phyloP scores from a whole-genome alignment of 1,140 invertebrate genomes.

The Megalopta genalis region DNA sequence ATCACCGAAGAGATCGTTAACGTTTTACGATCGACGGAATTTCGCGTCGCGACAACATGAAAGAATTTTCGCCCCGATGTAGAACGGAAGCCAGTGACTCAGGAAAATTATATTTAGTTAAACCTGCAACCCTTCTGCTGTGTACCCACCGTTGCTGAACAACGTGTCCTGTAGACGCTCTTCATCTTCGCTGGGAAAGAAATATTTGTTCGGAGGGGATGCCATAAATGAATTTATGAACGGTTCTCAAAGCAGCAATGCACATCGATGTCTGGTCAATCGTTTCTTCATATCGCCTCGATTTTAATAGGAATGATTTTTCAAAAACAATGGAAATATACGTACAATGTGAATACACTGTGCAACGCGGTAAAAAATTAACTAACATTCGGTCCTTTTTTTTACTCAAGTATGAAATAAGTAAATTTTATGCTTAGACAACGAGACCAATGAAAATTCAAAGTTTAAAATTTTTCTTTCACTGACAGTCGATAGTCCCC shows the following conservation, averaged over 20 bases:
- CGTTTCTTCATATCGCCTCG: neutral
- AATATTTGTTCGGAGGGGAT: conserved; percentile 53
- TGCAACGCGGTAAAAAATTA: no score
- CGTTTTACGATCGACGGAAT: neutral
- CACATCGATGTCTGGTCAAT: neutral
- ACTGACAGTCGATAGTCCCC: neutral
- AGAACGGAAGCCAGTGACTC: neutral
- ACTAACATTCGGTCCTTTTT: no score
- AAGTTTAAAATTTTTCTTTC: no score
- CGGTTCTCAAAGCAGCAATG: conserved; percentile 15
- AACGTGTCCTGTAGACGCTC: conserved; percentile 45
- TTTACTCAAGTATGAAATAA: no score
- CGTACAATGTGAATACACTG: no score
- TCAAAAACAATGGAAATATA: no score
- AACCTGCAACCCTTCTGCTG: neutral
- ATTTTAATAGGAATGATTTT: no score
- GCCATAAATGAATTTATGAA: conserved; percentile 52
- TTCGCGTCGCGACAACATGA: neutral
- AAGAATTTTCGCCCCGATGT: neutral
- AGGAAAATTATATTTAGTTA: neutral
- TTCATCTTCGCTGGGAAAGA: conserved; percentile 48
- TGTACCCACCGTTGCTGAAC: conserved; percentile 37
- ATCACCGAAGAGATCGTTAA: neutral
- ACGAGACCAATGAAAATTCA: no score
- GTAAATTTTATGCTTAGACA: no score